Percentiles rank a stretch among this genome's conserved stretches.
These are phyloP conservation scores for Leucopsar rothschildi DNA, from an alignment of 2,113 vertebrate genomes.

Conservation along the genomic window DNA sequence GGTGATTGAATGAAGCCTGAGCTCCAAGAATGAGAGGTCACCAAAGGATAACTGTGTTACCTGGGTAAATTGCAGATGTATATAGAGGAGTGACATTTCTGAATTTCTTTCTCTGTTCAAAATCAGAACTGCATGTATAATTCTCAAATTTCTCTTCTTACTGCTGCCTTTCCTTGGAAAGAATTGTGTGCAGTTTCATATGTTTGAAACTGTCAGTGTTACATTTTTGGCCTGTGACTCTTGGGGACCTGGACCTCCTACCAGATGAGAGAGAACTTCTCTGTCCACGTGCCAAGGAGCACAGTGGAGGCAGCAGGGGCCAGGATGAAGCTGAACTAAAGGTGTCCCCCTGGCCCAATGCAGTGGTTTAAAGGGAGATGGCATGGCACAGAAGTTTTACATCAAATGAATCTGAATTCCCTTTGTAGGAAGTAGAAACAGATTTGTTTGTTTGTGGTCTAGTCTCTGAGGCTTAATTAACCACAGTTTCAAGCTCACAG, in stretches of 20 bases:
- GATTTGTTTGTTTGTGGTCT: neutral
- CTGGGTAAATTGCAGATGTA: neutral
- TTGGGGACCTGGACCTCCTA: neutral
- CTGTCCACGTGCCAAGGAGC: rapidly evolving
- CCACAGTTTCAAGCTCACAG: neutral
- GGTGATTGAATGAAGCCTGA: neutral
- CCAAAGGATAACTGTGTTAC: neutral
- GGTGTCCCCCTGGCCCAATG: neutral
- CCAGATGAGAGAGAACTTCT: neutral
- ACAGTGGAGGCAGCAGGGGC: neutral
- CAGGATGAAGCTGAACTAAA: neutral
- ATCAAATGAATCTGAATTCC: neutral
- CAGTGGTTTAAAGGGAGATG: neutral
- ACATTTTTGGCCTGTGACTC: neutral
- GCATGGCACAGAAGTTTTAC: neutral
- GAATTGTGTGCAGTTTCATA: neutral
- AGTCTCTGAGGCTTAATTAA: neutral
- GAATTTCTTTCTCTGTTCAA: neutral
- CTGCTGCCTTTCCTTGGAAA: neutral
- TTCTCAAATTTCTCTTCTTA: neutral
- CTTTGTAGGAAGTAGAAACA: neutral
- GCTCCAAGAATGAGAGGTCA: neutral
- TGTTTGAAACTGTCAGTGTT: neutral
- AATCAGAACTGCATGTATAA: neutral
- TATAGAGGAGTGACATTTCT: neutral